Evolutionary conservation across 2,888 invertebrate species (phyloP).

Genomic region (Nemotelus nigrinus): DNA sequence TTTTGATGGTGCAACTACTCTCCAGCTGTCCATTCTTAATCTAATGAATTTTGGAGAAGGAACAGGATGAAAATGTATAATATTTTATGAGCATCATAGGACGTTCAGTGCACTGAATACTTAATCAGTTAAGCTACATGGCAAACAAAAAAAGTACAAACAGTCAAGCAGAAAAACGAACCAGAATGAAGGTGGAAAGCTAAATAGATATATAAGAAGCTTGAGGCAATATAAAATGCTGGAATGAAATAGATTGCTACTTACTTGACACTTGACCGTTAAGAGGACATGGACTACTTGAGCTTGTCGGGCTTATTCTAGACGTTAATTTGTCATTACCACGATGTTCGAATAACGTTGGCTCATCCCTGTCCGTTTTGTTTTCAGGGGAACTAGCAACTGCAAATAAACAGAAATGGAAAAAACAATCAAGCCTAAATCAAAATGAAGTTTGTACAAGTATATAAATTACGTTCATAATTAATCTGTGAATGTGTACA

Average conservation of each 20-base stretch:
- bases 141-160: background rate
- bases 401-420: conserved; percentile 67
- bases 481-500: no score
- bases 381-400: conserved; percentile 86
- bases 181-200: no score
- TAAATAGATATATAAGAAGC: background rate
- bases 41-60: conserved; percentile 14
- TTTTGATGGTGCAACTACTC: background rate
- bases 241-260: conserved; percentile 53
- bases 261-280: conserved; percentile 67
- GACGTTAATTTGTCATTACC: conserved; percentile 61
- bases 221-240: conserved; percentile 1
- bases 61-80: background rate
- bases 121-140: background rate
- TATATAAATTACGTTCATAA: no score
- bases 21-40: background rate
- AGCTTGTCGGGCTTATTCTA: conserved; percentile 61
- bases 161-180: no score
- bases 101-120: conserved; percentile 21
- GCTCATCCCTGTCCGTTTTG: conserved; percentile 70
- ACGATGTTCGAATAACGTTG: conserved; percentile 63
- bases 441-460: background rate
- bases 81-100: conserved; percentile 8
- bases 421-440: conserved; percentile 31
- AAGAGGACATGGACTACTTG: conserved; percentile 56